Base-by-base conservation (phyloP, 2,113 vertebrate genomes). In the Eurystomus gularis region DNA sequence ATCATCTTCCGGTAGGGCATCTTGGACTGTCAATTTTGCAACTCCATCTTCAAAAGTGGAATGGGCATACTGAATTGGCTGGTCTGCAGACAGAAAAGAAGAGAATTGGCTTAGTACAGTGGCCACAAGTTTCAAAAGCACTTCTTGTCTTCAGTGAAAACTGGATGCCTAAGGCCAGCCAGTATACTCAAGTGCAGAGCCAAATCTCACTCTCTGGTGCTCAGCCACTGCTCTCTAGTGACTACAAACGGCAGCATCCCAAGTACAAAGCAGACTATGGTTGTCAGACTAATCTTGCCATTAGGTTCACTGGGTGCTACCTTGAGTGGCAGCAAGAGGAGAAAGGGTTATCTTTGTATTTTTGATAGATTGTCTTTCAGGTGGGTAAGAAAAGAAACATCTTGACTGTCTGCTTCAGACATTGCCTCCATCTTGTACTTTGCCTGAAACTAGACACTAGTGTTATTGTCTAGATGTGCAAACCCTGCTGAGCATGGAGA, bases 11-110 rank as follows among this genome's bases (percentile, higher is more conserved):
- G 97, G 98, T 29, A 98, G 97, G 17, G 98, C 97, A 21, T 98
- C 98, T 93, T 98, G 98, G 49, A 99, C 91, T 19, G 93, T 98
- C 80, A 99, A 60, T 57, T 98, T 97, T 4, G 98, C 98, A 92
- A 97, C 42, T 31, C 97, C 98, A 1, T 97, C 97, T 88, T 98
- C 97, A 13, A 98, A 98, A 68, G 96, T 96, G 39, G 97, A 97
- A 83, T 97, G 98, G 15, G 98, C 98, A 9, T 98, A 98, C 86
- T 98, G 98, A 95, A 99, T 98, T 69, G 98, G 98, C 82, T 97
- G 98, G 83, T 98, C 98, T 98, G 96, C 13, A 82, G 72, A 94
- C 39, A 88, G 35, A 95, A 93, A 84, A n/a, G 57, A 49, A 90
- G 54, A 86, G 23, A 79, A 88, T 8, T 91, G 9, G 51, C 37